These are phyloP conservation scores for Chironomus tepperi DNA, from an alignment of 1,140 invertebrate species.

Conservation along the genomic window DNA sequence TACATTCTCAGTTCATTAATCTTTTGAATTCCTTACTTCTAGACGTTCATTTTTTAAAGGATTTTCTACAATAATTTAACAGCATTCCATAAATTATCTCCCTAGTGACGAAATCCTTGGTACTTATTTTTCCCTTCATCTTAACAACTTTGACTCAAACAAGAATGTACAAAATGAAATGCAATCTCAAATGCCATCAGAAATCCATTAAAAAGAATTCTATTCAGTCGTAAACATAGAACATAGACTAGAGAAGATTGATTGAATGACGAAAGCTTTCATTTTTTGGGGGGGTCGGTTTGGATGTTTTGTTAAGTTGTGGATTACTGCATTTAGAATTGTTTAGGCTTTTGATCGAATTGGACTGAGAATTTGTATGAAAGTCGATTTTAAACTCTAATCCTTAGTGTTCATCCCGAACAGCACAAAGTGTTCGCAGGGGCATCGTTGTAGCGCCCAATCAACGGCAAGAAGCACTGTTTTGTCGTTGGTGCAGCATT, in stretches of 20 bases:
- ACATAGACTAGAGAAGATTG: no score
- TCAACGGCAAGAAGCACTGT: no score
- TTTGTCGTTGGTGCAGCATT: no score
- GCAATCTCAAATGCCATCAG: constrained; percentile 14
- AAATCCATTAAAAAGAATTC: constrained; percentile 12
- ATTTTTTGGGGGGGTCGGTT: background rate
- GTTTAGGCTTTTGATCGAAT: no score
- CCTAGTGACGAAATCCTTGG: background rate
- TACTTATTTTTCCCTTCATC: background rate
- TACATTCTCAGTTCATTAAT: constrained; percentile 14
- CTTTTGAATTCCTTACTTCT: background rate
- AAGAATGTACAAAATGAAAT: background rate
- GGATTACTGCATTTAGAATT: no score
- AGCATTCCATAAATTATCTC: background rate
- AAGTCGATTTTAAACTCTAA: no score
- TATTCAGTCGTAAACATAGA: no score
- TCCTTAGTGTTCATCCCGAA: no score
- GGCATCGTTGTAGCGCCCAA: no score
- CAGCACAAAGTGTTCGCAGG: no score
- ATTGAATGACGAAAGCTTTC: background rate
- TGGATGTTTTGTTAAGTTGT: no score
- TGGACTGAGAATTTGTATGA: no score
- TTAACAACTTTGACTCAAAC: background rate
- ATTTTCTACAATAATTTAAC: background rate
- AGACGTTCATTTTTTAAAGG: background rate